Conservation (phyloP, 1,140 invertebrate species). For the Aethina tumida region DNA sequence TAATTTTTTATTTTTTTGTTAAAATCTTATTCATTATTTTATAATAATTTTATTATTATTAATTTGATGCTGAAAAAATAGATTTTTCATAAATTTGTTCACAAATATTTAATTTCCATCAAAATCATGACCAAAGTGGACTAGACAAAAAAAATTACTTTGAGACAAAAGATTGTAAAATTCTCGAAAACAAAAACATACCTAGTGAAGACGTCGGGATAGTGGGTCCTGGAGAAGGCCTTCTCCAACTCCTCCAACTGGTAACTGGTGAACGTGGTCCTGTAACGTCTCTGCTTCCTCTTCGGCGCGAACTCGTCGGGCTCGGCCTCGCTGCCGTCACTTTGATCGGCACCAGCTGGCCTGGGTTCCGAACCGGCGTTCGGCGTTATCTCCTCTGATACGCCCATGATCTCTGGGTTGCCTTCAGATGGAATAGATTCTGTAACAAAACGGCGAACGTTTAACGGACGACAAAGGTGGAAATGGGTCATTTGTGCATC, state of each 20-base stretch:
- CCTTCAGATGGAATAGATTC: slow-evolving; percentile 30
- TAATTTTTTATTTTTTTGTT: no score
- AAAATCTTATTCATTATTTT: no score
- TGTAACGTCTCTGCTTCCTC: slow-evolving; percentile 81
- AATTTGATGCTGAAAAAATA: no score
- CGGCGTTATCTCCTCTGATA: slow-evolving; percentile 33
- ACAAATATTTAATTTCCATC: no score
- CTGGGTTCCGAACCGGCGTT: slow-evolving; percentile 30
- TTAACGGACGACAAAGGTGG: no score
- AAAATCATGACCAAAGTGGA: no score
- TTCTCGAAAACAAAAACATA: slow-evolving; percentile 40
- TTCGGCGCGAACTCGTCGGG: slow-evolving; percentile 77
- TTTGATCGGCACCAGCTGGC: slow-evolving; percentile 18
- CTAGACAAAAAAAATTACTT: no score
- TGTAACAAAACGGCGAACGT: slow-evolving; percentile 21
- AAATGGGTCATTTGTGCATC: no score
- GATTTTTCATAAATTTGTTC: no score
- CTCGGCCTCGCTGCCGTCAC: slow-evolving; percentile 63
- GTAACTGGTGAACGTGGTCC: slow-evolving; percentile 91
- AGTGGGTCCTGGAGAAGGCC: slow-evolving; percentile 93
- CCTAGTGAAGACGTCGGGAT: slow-evolving; percentile 97
- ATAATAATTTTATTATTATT: no score
- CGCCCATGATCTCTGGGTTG: slow-evolving; percentile 32
- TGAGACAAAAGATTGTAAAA: no score
- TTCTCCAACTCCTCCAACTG: slow-evolving; percentile 96